Evolutionary conservation across 2,888 invertebrate species (phyloP).

Genomic region (Salticus scenicus): DNA sequence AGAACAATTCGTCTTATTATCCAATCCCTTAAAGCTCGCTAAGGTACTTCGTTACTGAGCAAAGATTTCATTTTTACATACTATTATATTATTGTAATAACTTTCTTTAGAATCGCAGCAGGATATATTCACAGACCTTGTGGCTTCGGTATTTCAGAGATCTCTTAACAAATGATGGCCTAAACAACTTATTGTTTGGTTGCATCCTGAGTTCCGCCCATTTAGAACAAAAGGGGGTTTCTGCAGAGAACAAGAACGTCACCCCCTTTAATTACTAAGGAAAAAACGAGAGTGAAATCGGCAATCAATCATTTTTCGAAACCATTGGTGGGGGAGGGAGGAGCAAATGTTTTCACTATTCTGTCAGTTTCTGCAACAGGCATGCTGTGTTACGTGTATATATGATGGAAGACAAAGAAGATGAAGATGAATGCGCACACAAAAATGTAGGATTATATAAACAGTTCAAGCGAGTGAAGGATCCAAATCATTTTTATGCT

Average conservation of each 20-base stretch:
- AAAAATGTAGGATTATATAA: too few relatives aligned
- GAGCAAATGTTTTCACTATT: slow-evolving; percentile 15
- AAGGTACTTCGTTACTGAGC: too few relatives aligned
- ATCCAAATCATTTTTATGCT: too few relatives aligned
- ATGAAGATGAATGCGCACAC: too few relatives aligned
- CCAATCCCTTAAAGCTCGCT: too few relatives aligned
- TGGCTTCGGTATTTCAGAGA: not conserved
- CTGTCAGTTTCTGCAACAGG: not conserved
- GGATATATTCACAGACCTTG: not conserved
- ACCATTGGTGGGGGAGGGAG: not conserved
- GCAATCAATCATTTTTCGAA: slow-evolving; percentile 33
- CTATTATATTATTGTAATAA: slow-evolving; percentile 38
- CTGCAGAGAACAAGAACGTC: not conserved
- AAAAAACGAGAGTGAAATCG: slow-evolving; percentile 38
- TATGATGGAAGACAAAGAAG: not conserved
- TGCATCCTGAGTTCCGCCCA: slow-evolving; percentile 33
- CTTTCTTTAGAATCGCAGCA: not conserved
- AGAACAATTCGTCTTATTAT: too few relatives aligned
- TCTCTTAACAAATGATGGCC: slow-evolving; percentile 16
- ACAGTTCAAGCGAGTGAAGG: too few relatives aligned
- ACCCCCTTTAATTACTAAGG: slow-evolving; percentile 51
- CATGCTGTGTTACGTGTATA: not conserved
- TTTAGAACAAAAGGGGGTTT: slow-evolving; percentile 38
- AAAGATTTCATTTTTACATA: slow-evolving; percentile 53
- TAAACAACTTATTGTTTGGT: slow-evolving; percentile 54